These are phyloP conservation scores for Tenthredo livida DNA, from an alignment of 2,888 invertebrate species.

Conservation along the genomic window DNA sequence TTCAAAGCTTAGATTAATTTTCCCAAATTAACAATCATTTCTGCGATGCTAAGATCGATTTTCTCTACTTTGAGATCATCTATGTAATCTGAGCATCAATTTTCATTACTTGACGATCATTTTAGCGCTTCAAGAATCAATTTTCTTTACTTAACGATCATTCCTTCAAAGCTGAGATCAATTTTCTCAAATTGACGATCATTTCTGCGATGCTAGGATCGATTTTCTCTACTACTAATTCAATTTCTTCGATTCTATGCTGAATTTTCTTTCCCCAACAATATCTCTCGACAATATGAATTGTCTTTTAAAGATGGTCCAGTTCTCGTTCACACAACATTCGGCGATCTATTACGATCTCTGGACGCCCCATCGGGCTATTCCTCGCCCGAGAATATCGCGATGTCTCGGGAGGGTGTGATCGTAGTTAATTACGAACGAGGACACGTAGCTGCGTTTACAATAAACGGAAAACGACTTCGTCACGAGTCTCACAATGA, in stretches of 20 bases:
- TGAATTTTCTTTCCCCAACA: not conserved
- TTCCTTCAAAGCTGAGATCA: not conserved
- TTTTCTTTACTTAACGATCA: not conserved
- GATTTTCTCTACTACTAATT: not conserved
- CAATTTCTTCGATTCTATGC: not conserved
- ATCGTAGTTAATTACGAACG: conserved; percentile 96
- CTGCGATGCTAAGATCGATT: not conserved
- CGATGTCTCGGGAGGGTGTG: conserved; percentile 97
- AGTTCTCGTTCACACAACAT: conserved; percentile 98
- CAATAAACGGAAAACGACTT: conserved; percentile 94
- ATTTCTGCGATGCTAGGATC: not conserved
- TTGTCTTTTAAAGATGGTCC: conserved; percentile 86
- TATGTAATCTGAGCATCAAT: not conserved
- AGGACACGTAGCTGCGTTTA: conserved; percentile 95
- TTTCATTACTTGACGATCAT: not conserved
- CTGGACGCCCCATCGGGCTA: conserved; percentile 90
- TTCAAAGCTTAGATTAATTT: not conserved
- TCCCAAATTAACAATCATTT: not conserved
- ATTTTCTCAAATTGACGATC: not conserved
- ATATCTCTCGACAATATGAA: not conserved
- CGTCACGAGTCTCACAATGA: conserved; percentile 96
- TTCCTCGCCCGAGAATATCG: conserved; percentile 90
- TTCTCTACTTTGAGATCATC: not conserved
- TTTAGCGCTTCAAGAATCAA: not conserved
- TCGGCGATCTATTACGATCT: conserved; percentile 97